phyloP scores from a whole-genome alignment of 2,797 vertebrate genomes.

The Pogonophryne albipinna region DNA sequence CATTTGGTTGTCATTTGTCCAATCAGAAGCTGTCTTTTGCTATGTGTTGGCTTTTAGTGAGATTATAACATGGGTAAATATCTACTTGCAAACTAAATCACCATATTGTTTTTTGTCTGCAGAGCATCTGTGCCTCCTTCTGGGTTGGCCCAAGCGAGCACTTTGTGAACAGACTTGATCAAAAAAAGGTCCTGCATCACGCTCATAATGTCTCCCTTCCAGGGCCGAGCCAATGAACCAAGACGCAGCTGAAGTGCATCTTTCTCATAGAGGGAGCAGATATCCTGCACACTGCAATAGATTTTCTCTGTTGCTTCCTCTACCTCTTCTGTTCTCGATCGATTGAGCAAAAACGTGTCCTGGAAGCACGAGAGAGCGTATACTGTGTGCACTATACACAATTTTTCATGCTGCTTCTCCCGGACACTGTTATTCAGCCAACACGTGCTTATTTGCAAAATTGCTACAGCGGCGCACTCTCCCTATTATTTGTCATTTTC shows the following conservation, averaged over 20 bases:
- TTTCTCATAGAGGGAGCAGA: conserved; percentile 52
- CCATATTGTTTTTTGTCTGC: conserved; percentile 9
- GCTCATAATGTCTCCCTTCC: conserved; percentile 39
- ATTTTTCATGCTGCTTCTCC: conserved; percentile 43
- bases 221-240: conserved; percentile 47
- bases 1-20: neutral
- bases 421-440: conserved; percentile 30
- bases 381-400: conserved; percentile 23
- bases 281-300: conserved; percentile 30
- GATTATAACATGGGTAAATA: conserved; percentile 5
- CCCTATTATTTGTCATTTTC: conserved; percentile 64
- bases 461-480: conserved; percentile 18
- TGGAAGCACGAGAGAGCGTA: conserved; percentile 36
- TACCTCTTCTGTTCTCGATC: conserved; percentile 45
- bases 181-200: conserved; percentile 32
- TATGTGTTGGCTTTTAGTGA: neutral
- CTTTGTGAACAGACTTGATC: conserved; percentile 23
- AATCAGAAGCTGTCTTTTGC: neutral
- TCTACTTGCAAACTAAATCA: conserved; percentile 7
- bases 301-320: conserved; percentile 51
- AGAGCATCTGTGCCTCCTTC: conserved; percentile 39
- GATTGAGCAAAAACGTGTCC: conserved; percentile 55
- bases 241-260: conserved; percentile 51
- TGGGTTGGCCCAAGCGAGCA: conserved; percentile 21
- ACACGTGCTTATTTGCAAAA: conserved; percentile 51